Evolutionary conservation across 2,797 vertebrate species (phyloP).

Genomic region (Cossypha heuglini): DNA sequence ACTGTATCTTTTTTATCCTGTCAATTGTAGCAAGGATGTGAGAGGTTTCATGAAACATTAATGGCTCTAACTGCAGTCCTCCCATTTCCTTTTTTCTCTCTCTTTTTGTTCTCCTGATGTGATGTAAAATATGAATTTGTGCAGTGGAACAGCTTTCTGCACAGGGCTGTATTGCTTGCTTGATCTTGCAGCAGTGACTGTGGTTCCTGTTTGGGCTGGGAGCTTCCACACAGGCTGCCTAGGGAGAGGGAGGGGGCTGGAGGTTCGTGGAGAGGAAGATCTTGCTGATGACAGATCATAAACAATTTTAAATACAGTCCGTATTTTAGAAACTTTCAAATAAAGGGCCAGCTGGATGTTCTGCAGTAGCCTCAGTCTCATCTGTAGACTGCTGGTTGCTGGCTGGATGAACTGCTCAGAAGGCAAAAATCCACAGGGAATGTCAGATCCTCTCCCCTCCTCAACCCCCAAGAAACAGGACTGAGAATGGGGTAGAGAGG

Average conservation of each 20-base stretch:
- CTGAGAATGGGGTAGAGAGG: neutral
- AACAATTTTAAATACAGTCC: neutral
- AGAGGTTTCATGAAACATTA: slow-evolving; percentile 61
- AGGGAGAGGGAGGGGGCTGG: neutral
- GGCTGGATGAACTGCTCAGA: neutral
- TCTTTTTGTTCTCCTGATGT: neutral
- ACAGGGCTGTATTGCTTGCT: neutral
- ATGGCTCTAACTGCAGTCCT: slow-evolving; percentile 14
- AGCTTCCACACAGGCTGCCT: neutral
- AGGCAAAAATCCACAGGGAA: neutral
- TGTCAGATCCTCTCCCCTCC: neutral
- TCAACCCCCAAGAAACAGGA: neutral
- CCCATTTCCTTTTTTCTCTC: neutral
- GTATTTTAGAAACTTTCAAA: neutral
- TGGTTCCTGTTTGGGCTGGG: neutral
- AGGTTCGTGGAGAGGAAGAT: neutral
- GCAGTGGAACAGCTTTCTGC: neutral
- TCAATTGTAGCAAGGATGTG: slow-evolving; percentile 21
- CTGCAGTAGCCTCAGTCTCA: neutral
- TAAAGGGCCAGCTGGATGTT: neutral
- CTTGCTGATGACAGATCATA: neutral
- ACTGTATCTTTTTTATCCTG: slow-evolving; percentile 24
- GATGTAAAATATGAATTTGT: slow-evolving; percentile 26
- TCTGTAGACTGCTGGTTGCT: neutral
- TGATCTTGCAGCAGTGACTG: neutral